phyloP scores from a whole-genome alignment of 2,113 vertebrate species.

The Tympanuchus pallidicinctus region DNA sequence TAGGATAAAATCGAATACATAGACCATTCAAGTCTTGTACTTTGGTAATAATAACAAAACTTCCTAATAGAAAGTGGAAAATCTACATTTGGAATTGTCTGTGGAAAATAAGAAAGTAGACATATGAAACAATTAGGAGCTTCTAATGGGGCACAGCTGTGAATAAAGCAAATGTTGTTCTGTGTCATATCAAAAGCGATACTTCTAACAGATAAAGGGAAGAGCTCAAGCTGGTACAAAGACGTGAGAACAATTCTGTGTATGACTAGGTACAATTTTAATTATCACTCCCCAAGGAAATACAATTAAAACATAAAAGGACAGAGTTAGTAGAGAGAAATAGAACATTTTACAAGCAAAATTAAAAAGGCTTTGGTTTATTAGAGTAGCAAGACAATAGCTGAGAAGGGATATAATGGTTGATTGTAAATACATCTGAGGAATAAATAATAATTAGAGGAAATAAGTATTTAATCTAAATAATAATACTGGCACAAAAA shows the following conservation, averaged over 20 bases:
- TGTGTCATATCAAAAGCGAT: neutral
- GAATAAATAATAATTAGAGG: neutral
- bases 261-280: neutral
- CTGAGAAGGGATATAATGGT: neutral
- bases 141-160: neutral
- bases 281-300: neutral
- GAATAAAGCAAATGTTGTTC: neutral
- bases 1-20: neutral
- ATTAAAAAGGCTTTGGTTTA: neutral
- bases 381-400: neutral
- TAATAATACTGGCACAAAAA: constrained; percentile 17
- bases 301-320: neutral
- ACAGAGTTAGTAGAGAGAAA: neutral
- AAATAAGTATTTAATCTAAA: constrained; percentile 31
- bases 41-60: neutral
- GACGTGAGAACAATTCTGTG: neutral
- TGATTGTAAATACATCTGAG: neutral
- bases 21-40: neutral
- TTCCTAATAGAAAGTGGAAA: neutral
- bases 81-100: neutral
- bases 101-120: neutral
- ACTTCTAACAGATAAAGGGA: constrained; percentile 7
- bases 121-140: neutral
- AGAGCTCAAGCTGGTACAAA: neutral
- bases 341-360: neutral